phyloP scores from a whole-genome alignment of 2,797 vertebrate species.

The Ambastaia sidthimunki region DNA sequence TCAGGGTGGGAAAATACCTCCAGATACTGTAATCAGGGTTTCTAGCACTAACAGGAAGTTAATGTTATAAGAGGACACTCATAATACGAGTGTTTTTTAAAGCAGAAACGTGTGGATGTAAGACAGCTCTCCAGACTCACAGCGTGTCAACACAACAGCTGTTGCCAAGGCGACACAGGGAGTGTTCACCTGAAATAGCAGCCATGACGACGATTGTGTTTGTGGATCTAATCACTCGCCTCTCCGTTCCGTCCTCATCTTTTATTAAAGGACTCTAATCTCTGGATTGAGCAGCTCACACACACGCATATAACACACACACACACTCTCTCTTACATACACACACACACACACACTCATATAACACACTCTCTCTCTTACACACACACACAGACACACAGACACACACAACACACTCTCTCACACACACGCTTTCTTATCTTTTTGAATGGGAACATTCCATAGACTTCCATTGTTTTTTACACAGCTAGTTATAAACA shows the following conservation, averaged over 20 bases:
- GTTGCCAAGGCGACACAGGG: conserved; percentile 57
- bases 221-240: conserved; percentile 10
- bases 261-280: conserved; percentile 48
- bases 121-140: background rate
- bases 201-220: conserved; percentile 32
- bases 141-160: conserved; percentile 50
- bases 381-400: conserved; percentile 23
- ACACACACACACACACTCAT: conserved; percentile 4
- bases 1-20: conserved; percentile 37
- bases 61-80: conserved; percentile 15
- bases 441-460: too few species aligned
- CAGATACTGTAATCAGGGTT: conserved; percentile 5
- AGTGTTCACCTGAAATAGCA: conserved; percentile 62
- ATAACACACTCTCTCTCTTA: background rate
- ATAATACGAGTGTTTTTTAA: background rate
- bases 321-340: background rate
- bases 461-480: too few species aligned
- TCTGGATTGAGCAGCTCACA: background rate
- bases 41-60: conserved; percentile 32
- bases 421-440: conserved; percentile 8
- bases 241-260: conserved; percentile 49
- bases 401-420: background rate
- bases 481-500: too few species aligned
- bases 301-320: too few species aligned
- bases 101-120: conserved; percentile 11